phyloP scores from a whole-genome alignment of 2,113 vertebrate genomes.

The Lota lota region DNA sequence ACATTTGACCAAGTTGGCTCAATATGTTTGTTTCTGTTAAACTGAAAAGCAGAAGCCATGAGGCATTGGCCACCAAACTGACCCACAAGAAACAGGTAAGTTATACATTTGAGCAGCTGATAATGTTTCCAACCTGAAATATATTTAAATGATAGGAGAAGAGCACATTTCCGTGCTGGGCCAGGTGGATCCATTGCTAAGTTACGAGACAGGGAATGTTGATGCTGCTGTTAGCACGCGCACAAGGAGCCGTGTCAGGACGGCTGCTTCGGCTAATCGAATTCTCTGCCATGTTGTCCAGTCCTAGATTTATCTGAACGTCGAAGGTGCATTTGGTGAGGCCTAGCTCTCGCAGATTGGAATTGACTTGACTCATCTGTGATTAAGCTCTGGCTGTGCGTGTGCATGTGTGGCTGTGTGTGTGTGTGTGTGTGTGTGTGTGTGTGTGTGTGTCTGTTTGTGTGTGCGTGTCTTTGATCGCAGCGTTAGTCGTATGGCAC shows the following conservation, averaged over 20 bases:
- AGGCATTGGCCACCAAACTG: constrained; percentile 31
- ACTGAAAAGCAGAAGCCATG: constrained; percentile 41
- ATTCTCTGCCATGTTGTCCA: constrained; percentile 34
- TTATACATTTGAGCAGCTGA: too few species aligned
- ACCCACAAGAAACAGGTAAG: constrained; percentile 31
- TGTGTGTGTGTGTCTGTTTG: neutral
- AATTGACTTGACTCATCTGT: constrained; percentile 41
- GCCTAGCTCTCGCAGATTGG: constrained; percentile 38
- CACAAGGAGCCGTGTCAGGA: constrained; percentile 42
- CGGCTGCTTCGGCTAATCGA: constrained; percentile 42
- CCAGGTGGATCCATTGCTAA: too few species aligned
- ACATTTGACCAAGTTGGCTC: neutral
- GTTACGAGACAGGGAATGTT: too few species aligned
- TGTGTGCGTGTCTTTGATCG: constrained; percentile 14
- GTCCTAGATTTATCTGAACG: constrained; percentile 38
- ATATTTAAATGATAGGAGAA: too few species aligned
- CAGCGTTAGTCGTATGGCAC: constrained; percentile 52
- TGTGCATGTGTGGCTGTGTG: neutral
- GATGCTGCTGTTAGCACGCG: neutral
- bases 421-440: constrained; percentile 8
- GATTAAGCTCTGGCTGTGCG: constrained; percentile 48
- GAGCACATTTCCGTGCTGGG: too few species aligned
- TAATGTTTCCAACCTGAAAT: too few species aligned
- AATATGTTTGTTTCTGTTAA: neutral
- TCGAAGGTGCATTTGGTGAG: constrained; percentile 36